Conservation (phyloP, 2,113 vertebrate species). For the Propithecus coquereli region DNA sequence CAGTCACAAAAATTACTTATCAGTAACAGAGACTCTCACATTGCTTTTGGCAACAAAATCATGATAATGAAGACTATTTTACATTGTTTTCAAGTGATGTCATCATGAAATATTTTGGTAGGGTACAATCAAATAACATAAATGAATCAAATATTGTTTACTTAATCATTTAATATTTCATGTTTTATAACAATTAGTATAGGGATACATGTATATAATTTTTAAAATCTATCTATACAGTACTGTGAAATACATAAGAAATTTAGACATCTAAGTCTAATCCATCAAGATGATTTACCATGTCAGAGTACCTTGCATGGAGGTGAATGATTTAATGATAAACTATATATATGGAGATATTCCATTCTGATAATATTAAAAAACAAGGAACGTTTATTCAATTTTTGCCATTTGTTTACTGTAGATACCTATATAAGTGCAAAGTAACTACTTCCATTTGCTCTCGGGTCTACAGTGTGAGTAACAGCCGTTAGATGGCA, state of each 20-base stretch:
- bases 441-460: neutral
- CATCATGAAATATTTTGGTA: neutral
- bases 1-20: neutral
- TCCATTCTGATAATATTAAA: neutral
- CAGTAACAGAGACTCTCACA: neutral
- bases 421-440: neutral
- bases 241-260: neutral
- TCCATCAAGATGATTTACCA: neutral
- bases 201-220: neutral
- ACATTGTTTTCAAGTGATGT: constrained; percentile 3
- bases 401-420: neutral
- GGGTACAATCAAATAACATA: neutral
- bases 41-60: neutral
- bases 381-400: neutral
- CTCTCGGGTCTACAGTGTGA: neutral
- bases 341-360: neutral
- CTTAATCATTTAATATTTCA: neutral
- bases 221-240: neutral
- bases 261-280: neutral
- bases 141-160: neutral
- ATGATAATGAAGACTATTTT: neutral
- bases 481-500: neutral
- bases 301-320: neutral
- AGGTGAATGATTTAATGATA: neutral
- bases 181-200: neutral